Percentiles rank a stretch among this genome's conserved stretches.
Conservation (phyloP, 2,888 invertebrate genomes). For the Euspilapteryx auroguttella region DNA sequence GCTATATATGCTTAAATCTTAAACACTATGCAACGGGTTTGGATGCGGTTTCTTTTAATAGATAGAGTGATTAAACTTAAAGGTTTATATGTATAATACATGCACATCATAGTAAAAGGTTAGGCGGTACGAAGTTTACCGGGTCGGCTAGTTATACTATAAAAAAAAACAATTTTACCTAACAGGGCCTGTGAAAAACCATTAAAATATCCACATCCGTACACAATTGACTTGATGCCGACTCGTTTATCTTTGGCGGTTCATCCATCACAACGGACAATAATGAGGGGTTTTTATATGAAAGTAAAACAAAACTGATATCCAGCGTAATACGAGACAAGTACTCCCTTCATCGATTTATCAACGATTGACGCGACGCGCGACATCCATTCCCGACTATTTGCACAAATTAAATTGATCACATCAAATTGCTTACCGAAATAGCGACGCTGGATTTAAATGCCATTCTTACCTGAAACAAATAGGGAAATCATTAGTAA, state of each 20-base stretch:
- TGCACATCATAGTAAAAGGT: too few relatives aligned
- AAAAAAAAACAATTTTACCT: too few relatives aligned
- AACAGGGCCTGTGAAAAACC: too few relatives aligned
- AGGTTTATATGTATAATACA: too few relatives aligned
- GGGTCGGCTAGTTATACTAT: too few relatives aligned
- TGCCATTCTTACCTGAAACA: background rate
- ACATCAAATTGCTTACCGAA: constrained; percentile 2
- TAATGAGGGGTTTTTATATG: constrained; percentile 39
- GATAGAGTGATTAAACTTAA: too few relatives aligned
- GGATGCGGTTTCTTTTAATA: too few relatives aligned
- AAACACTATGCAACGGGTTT: too few relatives aligned
- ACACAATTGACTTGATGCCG: constrained; percentile 26
- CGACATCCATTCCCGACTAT: constrained; percentile 2
- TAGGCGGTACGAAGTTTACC: too few relatives aligned
- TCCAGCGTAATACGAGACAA: constrained; percentile 46
- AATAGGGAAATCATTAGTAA: too few relatives aligned
- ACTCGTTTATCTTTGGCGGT: constrained; percentile 36
- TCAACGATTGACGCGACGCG: constrained; percentile 2
- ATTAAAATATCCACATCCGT: constrained; percentile 3
- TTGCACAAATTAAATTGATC: constrained; percentile 1
- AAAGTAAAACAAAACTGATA: constrained; percentile 42
- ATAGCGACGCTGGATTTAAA: background rate
- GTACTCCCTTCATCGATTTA: constrained; percentile 19
- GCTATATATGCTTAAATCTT: too few relatives aligned
- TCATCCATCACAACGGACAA: constrained; percentile 45